Percentiles rank a stretch among this genome's conserved stretches.
These are phyloP conservation scores for Pycnonotus jocosus DNA, from an alignment of 2,113 vertebrate genomes.

Conservation along the genomic window DNA sequence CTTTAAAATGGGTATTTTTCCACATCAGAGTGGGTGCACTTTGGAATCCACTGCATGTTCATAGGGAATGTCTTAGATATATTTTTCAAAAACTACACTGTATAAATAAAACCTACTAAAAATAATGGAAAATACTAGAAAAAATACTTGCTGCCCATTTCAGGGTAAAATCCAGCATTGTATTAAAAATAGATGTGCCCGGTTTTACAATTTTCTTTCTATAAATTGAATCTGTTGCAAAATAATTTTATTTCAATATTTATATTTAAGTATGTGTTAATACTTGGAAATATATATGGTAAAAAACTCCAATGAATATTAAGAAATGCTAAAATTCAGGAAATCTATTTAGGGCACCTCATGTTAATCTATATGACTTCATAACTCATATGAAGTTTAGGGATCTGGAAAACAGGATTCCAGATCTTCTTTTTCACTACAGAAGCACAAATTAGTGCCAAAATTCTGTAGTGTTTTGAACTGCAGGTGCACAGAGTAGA, in stretches of 20 bases:
- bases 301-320: background rate
- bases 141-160: background rate
- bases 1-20: background rate
- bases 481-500: background rate
- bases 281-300: background rate
- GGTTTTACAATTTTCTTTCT: background rate
- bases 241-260: background rate
- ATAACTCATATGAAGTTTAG: background rate
- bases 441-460: background rate
- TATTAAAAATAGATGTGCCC: background rate
- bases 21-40: background rate
- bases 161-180: background rate
- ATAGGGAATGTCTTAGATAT: background rate
- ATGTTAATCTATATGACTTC: background rate
- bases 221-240: background rate
- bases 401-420: background rate
- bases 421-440: background rate
- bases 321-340: background rate
- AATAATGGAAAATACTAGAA: background rate
- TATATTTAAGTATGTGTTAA: background rate
- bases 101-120: background rate
- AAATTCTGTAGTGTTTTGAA: background rate
- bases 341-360: background rate
- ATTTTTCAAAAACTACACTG: background rate
- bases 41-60: background rate